These are phyloP conservation scores for Hydriomena furcata DNA, from an alignment of 2,888 invertebrate species.

Conservation along the genomic window DNA sequence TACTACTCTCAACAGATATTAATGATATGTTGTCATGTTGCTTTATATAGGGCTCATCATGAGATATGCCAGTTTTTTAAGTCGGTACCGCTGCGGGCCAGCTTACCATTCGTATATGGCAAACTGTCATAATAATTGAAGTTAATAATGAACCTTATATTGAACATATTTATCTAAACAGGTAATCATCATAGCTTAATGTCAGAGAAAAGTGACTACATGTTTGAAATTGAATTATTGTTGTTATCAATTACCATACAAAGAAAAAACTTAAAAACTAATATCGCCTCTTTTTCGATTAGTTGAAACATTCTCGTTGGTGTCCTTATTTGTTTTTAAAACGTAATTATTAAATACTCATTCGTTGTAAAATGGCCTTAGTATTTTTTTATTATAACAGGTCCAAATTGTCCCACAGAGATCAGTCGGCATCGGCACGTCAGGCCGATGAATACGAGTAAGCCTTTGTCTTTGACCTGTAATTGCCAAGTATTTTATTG, in stretches of 20 bases:
- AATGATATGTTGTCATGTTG: constrained; percentile 58
- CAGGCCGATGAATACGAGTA: too few species aligned
- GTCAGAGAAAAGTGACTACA: constrained; percentile 35
- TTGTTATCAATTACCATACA: too few species aligned
- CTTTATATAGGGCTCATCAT: constrained; percentile 62
- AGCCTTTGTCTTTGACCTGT: constrained; percentile 67
- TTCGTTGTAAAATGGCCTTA: too few species aligned
- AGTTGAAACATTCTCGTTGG: too few species aligned
- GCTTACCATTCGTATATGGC: constrained; percentile 76
- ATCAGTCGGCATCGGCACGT: constrained; percentile 40
- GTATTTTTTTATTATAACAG: not conserved
- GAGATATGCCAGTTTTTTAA: constrained; percentile 66
- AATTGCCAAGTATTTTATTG: constrained; percentile 78
- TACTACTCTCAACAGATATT: constrained; percentile 48
- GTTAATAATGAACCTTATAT: constrained; percentile 71
- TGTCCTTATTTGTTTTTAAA: too few species aligned
- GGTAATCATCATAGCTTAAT: constrained; percentile 75
- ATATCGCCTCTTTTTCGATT: too few species aligned
- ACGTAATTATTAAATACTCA: too few species aligned
- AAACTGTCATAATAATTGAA: constrained; percentile 83
- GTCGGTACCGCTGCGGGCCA: constrained; percentile 53
- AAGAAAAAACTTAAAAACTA: too few species aligned
- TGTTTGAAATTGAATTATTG: too few species aligned
- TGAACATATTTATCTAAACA: constrained; percentile 67
- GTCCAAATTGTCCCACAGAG: constrained; percentile 10